Conservation (phyloP, 2,888 invertebrate species). For the Laspeyria flexula region DNA sequence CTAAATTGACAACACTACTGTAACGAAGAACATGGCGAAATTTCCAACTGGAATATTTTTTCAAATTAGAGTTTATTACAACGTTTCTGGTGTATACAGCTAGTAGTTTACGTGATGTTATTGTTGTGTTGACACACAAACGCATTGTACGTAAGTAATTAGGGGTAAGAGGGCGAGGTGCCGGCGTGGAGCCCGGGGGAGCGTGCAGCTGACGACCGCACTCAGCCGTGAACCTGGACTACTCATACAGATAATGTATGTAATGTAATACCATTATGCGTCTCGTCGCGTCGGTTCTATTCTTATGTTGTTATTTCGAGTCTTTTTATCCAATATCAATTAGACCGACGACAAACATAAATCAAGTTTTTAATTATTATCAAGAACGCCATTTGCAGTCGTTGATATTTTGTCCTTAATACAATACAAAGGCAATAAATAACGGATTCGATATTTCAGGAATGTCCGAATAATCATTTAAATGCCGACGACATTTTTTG, state of each 20-base stretch:
- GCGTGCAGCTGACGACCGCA: slow-evolving; percentile 62
- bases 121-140: slow-evolving; percentile 70
- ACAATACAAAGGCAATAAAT: slow-evolving; percentile 78
- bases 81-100: slow-evolving; percentile 14
- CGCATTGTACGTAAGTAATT: slow-evolving; percentile 71
- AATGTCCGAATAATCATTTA: slow-evolving; percentile 71
- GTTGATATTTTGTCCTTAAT: slow-evolving; percentile 56
- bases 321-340: slow-evolving; percentile 38
- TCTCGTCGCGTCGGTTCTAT: slow-evolving; percentile 25
- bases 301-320: slow-evolving; percentile 30
- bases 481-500: slow-evolving; percentile 74
- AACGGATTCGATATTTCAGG: slow-evolving; percentile 71
- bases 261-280: slow-evolving; percentile 43
- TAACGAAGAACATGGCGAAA: background rate
- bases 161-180: slow-evolving; percentile 62
- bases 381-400: slow-evolving; percentile 55
- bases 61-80: slow-evolving; percentile 6
- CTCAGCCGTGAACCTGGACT: slow-evolving; percentile 56
- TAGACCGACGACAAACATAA: slow-evolving; percentile 52
- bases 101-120: slow-evolving; percentile 20
- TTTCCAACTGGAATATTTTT: background rate
- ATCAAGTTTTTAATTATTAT: slow-evolving; percentile 64
- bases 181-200: slow-evolving; percentile 61
- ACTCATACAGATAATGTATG: slow-evolving; percentile 63
- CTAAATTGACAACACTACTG: slow-evolving; percentile 4